Base-by-base conservation (phyloP, 1,140 invertebrate species). In the Leguminivora glycinivorella region DNA sequence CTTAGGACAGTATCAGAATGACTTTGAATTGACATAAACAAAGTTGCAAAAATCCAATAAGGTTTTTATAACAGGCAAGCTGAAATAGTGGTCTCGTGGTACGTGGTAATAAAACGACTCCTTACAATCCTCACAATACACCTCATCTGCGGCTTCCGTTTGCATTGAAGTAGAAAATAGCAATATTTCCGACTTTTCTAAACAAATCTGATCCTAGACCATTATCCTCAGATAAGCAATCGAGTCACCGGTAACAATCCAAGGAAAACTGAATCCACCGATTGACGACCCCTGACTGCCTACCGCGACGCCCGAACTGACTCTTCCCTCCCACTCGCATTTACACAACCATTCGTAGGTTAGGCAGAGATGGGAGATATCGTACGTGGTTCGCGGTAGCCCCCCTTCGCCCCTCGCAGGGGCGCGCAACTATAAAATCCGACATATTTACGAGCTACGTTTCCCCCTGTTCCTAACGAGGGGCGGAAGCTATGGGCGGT, bases 371-470 rank as follows among this genome's bases (percentile, higher is more conserved):
- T n/a, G n/a, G n/a, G n/a, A n/a, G n/a, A n/a, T n/a, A n/a, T n/a
- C n/a, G n/a, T n/a, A n/a, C n/a, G n/a, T n/a, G n/a, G n/a, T n/a
- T n/a, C n/a, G n/a, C n/a, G n/a, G n/a, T n/a, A n/a, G n/a, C n/a
- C n/a, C n/a, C n/a, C n/a, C n/a, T n/a, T n/a, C n/a, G 70, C 78
- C 79, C 79, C 75, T 69, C 66, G 71, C 74, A 76, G 75, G 84
- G 84, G 82, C 67, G 80, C 74, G 70, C 67, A 73, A 80, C 80
- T 85, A 84, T 88, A 88, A 87, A 87, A 84, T 78, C 80, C 80
- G 84, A 87, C 87, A 86, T 89, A 83, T 89, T 89, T 89, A 89
- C 84, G 83, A 88, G 78, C 79, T 72, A 71, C 38, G 60, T 78
- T 76, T 77, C 78, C 76, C 82, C 83, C 78, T 75, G 76, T 67